Percentiles rank a stretch among this genome's conserved stretches.
These are phyloP conservation scores for Prunella fulvescens DNA, from an alignment of 2,113 vertebrate genomes.

Conservation along the genomic window DNA sequence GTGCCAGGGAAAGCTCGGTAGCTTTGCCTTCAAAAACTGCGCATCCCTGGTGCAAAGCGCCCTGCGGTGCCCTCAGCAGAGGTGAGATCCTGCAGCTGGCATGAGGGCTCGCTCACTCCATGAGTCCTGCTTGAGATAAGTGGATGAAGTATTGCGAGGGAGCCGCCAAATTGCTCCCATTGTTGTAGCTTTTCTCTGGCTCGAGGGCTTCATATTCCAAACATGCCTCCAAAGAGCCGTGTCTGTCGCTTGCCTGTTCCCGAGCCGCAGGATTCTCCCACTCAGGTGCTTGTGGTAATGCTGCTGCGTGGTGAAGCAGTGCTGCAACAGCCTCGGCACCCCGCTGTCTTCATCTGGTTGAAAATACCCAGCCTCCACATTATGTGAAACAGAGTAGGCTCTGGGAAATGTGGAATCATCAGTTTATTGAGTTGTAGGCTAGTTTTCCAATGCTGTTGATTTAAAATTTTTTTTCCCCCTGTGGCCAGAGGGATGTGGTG, in stretches of 20 bases:
- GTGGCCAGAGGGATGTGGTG: not conserved
- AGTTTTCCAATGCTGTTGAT: not conserved
- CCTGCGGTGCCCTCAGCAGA: not conserved
- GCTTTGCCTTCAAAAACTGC: not conserved
- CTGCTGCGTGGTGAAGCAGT: not conserved
- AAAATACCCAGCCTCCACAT: not conserved
- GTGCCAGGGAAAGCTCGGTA: not conserved
- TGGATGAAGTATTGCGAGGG: not conserved
- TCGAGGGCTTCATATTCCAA: not conserved
- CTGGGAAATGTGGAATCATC: not conserved
- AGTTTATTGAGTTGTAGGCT: not conserved
- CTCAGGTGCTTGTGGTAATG: not conserved
- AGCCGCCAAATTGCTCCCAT: not conserved
- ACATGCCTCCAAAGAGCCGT: not conserved
- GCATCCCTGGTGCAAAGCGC: not conserved
- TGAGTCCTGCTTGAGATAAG: not conserved
- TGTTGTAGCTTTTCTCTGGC: not conserved
- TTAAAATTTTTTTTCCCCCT: not conserved
- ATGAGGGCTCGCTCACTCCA: fast-evolving
- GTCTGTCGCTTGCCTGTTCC: not conserved
- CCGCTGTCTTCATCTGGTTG: not conserved
- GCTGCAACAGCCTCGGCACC: not conserved
- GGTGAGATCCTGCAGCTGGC: not conserved
- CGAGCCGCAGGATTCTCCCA: fast-evolving
- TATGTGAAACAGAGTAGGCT: not conserved